A percentile compares a stretch with the other conserved stretches of the same genome.
Evolutionary conservation across 2,113 vertebrate species (phyloP).

Genomic region (Ptilorrhoa leucosticta): DNA sequence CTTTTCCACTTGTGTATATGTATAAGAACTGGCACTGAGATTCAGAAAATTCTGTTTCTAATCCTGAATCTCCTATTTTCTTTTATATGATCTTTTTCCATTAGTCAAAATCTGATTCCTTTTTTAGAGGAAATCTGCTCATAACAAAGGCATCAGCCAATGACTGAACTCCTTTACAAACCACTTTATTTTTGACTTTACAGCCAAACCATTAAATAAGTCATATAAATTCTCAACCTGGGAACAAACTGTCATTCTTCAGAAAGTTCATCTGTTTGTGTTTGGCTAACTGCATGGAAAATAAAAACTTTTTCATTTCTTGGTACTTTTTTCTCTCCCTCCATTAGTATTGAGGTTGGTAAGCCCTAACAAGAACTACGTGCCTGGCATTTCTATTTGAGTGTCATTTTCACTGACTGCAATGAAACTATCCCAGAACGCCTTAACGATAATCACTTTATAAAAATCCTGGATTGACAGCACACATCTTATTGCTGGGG

Average conservation of each 20-base stretch:
- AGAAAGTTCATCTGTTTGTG: conserved; percentile 11
- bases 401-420: background rate
- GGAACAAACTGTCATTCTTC: conserved; percentile 44
- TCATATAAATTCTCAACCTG: conserved; percentile 42
- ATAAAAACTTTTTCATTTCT: background rate
- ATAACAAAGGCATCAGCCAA: conserved; percentile 34
- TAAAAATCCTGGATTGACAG: background rate
- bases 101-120: conserved; percentile 23
- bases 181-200: conserved; percentile 54
- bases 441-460: background rate
- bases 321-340: background rate
- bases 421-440: background rate
- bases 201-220: conserved; percentile 48
- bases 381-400: background rate
- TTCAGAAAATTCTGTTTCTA: conserved; percentile 11
- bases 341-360: background rate
- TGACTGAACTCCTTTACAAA: conserved; percentile 36
- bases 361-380: background rate
- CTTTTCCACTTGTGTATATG: background rate
- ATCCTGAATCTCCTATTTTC: background rate
- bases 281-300: conserved; percentile 44
- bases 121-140: conserved; percentile 26
- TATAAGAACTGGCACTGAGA: background rate
- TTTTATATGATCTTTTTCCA: conserved; percentile 40
- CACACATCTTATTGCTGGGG: background rate